Evolutionary conservation across 2,888 invertebrate genomes (phyloP).

Genomic region (Himalopsyche tibetana): DNA sequence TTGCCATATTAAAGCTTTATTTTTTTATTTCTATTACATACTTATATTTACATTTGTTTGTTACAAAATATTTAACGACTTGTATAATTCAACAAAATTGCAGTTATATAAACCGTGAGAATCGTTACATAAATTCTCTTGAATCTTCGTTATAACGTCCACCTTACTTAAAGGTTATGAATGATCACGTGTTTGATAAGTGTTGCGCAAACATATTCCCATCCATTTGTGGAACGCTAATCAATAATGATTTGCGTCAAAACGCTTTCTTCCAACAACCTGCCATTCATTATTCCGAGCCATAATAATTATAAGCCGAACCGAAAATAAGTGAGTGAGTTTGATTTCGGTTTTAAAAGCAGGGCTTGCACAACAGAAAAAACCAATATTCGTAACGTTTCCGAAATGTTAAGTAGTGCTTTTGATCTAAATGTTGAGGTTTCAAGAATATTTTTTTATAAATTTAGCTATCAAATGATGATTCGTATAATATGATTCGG

Average conservation of each 20-base stretch:
- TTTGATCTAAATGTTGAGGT: no score
- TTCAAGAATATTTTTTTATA: no score
- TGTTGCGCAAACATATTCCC: slow-evolving; percentile 51
- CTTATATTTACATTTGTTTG: background rate
- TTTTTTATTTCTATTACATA: no score
- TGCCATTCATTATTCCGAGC: slow-evolving; percentile 33
- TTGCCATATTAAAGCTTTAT: no score
- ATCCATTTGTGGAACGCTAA: slow-evolving; percentile 45
- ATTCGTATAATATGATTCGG: no score
- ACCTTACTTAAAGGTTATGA: background rate
- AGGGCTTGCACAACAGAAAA: no score
- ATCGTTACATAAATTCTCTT: no score
- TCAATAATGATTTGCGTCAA: slow-evolving; percentile 42
- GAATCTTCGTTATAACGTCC: background rate
- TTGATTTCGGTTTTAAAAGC: background rate
- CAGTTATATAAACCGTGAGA: no score
- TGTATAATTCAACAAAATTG: no score
- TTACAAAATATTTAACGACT: background rate
- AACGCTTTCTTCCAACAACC: slow-evolving; percentile 40
- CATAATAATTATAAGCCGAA: slow-evolving; percentile 25
- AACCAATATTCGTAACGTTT: no score
- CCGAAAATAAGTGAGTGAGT: slow-evolving; percentile 37
- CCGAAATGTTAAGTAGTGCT: no score
- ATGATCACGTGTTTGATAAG: slow-evolving; percentile 11
- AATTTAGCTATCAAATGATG: no score